phyloP scores from a whole-genome alignment of 2,888 invertebrate species.

The Ectobius pallidus region DNA sequence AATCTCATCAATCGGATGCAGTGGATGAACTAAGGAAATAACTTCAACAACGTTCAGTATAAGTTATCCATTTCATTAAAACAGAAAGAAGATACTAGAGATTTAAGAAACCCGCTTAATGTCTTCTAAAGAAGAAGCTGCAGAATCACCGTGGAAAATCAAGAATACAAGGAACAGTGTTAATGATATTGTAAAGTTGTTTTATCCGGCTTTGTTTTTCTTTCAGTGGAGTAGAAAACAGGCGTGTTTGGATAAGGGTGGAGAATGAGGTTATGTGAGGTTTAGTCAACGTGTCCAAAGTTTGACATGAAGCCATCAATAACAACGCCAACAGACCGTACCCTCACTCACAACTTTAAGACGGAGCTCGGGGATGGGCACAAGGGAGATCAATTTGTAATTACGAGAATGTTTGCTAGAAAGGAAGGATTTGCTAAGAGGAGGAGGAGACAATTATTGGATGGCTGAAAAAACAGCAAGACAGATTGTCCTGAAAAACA shows the following conservation, averaged over 20 bases:
- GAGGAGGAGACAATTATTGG: slow-evolving; percentile 21
- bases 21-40: too few species aligned
- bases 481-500: background rate
- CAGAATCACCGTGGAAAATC: too few species aligned
- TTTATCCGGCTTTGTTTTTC: background rate
- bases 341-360: slow-evolving; percentile 14
- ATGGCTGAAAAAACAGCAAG: background rate
- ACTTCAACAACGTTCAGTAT: too few species aligned
- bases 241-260: background rate
- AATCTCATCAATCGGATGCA: too few species aligned
- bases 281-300: slow-evolving; percentile 15
- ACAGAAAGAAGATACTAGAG: too few species aligned
- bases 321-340: slow-evolving; percentile 22
- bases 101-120: too few species aligned
- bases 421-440: background rate
- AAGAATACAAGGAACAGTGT: too few species aligned
- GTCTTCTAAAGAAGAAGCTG: too few species aligned
- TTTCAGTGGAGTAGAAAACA: background rate
- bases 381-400: slow-evolving; percentile 27
- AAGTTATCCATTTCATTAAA: too few species aligned
- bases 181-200: background rate
- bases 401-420: slow-evolving; percentile 17
- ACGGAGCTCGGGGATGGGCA: background rate
- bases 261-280: slow-evolving; percentile 9
- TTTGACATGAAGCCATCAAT: slow-evolving; percentile 18